Conservation (phyloP, 2,113 vertebrate species). For the Trichomycterus rosablanca region DNA sequence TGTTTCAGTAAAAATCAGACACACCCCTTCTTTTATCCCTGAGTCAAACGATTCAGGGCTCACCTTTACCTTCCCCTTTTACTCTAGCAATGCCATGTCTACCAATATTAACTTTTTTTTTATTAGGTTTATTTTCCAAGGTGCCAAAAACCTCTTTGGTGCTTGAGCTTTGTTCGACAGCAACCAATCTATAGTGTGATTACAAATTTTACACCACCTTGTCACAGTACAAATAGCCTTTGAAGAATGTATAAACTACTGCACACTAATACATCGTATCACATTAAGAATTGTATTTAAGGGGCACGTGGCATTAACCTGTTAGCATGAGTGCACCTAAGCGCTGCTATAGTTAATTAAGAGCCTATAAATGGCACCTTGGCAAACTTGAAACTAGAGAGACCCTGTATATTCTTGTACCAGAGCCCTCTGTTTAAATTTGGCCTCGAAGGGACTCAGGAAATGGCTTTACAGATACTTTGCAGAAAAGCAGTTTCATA, state of each 20-base stretch:
- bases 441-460: constrained; percentile 27
- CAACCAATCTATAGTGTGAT: not conserved
- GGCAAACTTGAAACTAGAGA: constrained; percentile 30
- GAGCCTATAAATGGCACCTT: constrained; percentile 38
- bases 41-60: constrained; percentile 4
- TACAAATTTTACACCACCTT: too few species aligned
- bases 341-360: constrained; percentile 10
- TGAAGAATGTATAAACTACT: not conserved
- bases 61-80: not conserved
- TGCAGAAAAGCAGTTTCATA: constrained; percentile 27
- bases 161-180: constrained; percentile 21
- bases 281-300: constrained; percentile 2
- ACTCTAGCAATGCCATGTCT: too few species aligned
- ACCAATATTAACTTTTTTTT: too few species aligned
- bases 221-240: not conserved
- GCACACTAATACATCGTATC: not conserved
- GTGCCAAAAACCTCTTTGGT: constrained; percentile 38
- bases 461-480: constrained; percentile 42
- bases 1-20: constrained; percentile 16
- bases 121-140: too few species aligned
- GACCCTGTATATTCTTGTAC: constrained; percentile 17
- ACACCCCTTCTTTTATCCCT: not conserved
- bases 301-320: constrained; percentile 19
- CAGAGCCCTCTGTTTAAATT: constrained; percentile 8
- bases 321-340: not conserved